These are phyloP conservation scores for Nibea coibor DNA, from an alignment of 2,113 vertebrate species.

Conservation along the genomic window DNA sequence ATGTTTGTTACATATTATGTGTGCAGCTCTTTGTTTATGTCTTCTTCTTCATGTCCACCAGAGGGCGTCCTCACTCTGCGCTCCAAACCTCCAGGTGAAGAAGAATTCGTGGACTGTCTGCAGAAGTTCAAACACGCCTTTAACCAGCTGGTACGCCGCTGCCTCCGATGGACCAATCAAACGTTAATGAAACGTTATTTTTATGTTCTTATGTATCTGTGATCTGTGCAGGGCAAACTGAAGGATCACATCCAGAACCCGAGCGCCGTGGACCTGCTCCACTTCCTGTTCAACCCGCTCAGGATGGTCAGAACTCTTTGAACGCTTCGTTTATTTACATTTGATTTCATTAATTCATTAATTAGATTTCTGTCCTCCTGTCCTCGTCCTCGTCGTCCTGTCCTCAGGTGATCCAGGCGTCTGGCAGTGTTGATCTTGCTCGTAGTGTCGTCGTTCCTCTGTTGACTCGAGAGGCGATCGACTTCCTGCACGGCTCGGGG, in stretches of 20 bases:
- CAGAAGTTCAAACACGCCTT: constrained; percentile 99
- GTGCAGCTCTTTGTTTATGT: too few relatives aligned
- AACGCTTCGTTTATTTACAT: not conserved
- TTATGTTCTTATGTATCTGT: not conserved
- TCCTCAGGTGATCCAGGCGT: constrained; percentile 91
- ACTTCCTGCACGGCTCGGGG: constrained; percentile 88
- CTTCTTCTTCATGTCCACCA: constrained; percentile 68
- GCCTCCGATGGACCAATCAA: too few relatives aligned
- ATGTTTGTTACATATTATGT: too few relatives aligned
- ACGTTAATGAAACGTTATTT: too few relatives aligned
- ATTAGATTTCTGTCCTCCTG: too few relatives aligned
- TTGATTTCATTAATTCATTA: too few relatives aligned
- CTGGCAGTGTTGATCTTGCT: constrained; percentile 91
- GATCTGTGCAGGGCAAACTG: constrained; percentile 87
- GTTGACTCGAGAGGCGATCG: constrained; percentile 89
- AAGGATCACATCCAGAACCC: constrained; percentile 95
- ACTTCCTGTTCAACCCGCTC: constrained; percentile 95
- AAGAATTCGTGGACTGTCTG: constrained; percentile 95
- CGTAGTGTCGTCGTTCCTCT: constrained; percentile 91
- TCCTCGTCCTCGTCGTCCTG: not conserved
- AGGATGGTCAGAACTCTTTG: constrained; percentile 84
- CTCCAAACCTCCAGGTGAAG: constrained; percentile 90
- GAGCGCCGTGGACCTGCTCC: constrained; percentile 92
- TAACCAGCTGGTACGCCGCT: constrained; percentile 91
- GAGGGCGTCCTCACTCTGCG: constrained; percentile 97